Conservation (phyloP, 2,113 vertebrate species). For the Apus apus region DNA sequence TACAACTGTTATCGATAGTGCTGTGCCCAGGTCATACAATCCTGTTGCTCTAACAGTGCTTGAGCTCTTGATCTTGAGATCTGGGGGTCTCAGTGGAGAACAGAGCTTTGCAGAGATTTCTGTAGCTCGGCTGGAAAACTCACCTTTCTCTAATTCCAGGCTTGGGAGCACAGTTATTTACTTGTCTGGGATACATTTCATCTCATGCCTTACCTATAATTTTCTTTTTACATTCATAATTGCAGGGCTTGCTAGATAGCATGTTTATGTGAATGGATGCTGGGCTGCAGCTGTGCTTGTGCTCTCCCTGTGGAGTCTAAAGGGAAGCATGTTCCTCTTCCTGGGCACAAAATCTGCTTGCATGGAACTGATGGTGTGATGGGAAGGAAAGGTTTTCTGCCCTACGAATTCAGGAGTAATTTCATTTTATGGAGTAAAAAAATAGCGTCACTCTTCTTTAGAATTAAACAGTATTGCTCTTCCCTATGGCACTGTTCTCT, state of each 20-base stretch:
- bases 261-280: background rate
- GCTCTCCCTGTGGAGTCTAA: background rate
- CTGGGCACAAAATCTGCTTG: background rate
- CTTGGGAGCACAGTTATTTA: background rate
- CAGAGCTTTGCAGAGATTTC: background rate
- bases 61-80: background rate
- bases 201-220: background rate
- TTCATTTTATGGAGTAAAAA: background rate
- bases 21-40: background rate
- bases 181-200: background rate
- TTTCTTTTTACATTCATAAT: background rate
- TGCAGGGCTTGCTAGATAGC: background rate
- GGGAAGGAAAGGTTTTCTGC: background rate
- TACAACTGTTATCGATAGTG: fast-evolving
- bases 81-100: background rate
- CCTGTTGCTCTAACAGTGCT: background rate
- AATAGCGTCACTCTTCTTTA: background rate
- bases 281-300: background rate
- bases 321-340: background rate
- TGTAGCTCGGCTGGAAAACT: background rate
- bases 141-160: background rate
- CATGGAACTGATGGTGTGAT: background rate
- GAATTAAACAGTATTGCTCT: background rate
- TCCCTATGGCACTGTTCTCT: background rate
- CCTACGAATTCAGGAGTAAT: background rate